A percentile compares a stretch with the other conserved stretches of the same genome.
Conservation (phyloP, 2,888 invertebrate genomes). For the Gibbula magus region DNA sequence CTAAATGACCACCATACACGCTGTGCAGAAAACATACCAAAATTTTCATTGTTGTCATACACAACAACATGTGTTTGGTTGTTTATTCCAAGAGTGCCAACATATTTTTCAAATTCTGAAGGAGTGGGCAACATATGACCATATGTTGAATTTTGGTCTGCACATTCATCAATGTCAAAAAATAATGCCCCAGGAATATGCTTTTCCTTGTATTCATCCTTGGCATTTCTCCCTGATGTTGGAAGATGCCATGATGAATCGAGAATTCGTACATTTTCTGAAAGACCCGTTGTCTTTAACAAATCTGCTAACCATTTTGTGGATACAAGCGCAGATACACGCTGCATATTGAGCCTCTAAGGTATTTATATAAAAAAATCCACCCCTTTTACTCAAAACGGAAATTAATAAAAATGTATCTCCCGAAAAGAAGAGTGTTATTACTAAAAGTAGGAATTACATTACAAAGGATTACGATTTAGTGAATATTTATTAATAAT, state of each 20-base stretch:
- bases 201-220: slow-evolving; percentile 55
- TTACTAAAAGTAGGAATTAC: background rate
- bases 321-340: slow-evolving; percentile 33
- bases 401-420: background rate
- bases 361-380: background rate
- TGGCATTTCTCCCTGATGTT: slow-evolving; percentile 53
- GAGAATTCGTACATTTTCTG: slow-evolving; percentile 58
- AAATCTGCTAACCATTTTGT: slow-evolving; percentile 39
- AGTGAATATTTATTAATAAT: too few relatives aligned
- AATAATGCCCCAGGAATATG: slow-evolving; percentile 71
- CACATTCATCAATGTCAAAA: slow-evolving; percentile 70
- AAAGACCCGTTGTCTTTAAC: background rate
- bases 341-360: background rate
- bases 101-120: slow-evolving; percentile 64
- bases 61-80: slow-evolving; percentile 68
- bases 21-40: slow-evolving; percentile 65
- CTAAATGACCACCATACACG: slow-evolving; percentile 71
- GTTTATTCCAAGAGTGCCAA: slow-evolving; percentile 64
- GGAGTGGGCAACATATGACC: slow-evolving; percentile 66
- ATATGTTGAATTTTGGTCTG: slow-evolving; percentile 54
- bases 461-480: background rate
- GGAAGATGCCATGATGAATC: slow-evolving; percentile 71
- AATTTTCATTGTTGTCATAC: slow-evolving; percentile 65
- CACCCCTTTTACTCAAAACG: background rate
- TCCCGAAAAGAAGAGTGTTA: background rate